phyloP scores from a whole-genome alignment of 2,113 vertebrate species.

The Sinocyclocheilus rhinocerous region DNA sequence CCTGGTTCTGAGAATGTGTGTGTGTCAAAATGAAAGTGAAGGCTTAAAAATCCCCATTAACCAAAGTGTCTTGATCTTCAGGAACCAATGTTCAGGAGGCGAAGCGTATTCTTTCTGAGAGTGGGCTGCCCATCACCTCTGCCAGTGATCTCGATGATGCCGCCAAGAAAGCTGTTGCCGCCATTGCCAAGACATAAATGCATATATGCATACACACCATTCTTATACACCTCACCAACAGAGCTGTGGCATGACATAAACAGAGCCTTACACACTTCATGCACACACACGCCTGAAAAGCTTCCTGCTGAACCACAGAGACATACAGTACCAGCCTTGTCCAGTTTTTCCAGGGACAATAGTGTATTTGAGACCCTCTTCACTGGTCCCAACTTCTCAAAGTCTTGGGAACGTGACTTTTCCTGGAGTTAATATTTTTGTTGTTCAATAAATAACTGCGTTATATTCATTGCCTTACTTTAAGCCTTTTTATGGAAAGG shows the following conservation, averaged over 20 bases:
- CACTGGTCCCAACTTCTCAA: neutral
- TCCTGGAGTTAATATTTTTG: neutral
- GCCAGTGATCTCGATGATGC: constrained; percentile 92
- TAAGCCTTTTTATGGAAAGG: neutral
- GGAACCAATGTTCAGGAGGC: constrained; percentile 95
- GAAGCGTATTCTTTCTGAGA: constrained; percentile 86
- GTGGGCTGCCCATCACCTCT: constrained; percentile 88
- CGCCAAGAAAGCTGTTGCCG: constrained; percentile 90
- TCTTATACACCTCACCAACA: neutral
- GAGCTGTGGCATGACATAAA: neutral
- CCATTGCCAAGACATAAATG: constrained; percentile 78
- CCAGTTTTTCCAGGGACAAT: neutral
- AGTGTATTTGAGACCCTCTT: neutral
- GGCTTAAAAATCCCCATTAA: neutral
- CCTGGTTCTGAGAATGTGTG: neutral
- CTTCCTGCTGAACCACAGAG: neutral
- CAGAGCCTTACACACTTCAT: constrained; percentile 10
- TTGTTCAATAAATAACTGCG: neutral
- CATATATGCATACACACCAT: neutral
- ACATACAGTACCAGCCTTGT: neutral
- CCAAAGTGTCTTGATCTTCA: constrained; percentile 58
- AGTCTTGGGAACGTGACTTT: neutral
- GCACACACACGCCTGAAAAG: neutral
- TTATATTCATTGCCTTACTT: constrained; percentile 9
- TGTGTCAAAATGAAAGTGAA: neutral